phyloP scores from a whole-genome alignment of 2,797 vertebrate species.

The Crenuchus spilurus region DNA sequence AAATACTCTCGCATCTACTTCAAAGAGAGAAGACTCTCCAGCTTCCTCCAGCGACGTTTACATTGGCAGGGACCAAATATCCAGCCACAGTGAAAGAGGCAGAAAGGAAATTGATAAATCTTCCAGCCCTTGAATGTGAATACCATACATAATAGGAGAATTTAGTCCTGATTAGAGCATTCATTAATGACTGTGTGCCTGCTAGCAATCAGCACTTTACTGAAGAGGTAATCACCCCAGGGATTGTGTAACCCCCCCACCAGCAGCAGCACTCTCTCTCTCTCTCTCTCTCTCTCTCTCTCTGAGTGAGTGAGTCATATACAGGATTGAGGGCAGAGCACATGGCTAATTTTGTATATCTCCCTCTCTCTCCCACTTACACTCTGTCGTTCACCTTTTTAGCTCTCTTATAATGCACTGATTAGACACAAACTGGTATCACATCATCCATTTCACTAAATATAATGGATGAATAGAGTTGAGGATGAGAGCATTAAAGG shows the following conservation, averaged over 20 bases:
- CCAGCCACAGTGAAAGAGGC: slow-evolving; percentile 4
- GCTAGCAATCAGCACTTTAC: slow-evolving; percentile 46
- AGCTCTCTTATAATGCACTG: slow-evolving; percentile 9
- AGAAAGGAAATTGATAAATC: slow-evolving; percentile 33
- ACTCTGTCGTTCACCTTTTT: background rate
- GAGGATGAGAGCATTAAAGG: background rate
- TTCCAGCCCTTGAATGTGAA: slow-evolving; percentile 36
- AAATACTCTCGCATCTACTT: slow-evolving; percentile 53
- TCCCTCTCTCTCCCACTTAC: background rate
- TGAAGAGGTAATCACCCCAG: slow-evolving; percentile 46
- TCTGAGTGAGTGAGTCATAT: slow-evolving; percentile 38
- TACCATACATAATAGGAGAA: slow-evolving; percentile 42
- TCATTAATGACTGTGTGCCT: slow-evolving; percentile 44
- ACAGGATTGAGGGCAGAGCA: slow-evolving; percentile 23
- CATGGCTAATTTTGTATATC: slow-evolving; percentile 35
- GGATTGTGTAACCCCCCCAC: background rate
- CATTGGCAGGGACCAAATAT: slow-evolving; percentile 25
- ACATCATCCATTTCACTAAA: background rate
- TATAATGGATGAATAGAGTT: slow-evolving; percentile 13
- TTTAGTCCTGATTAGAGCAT: slow-evolving; percentile 44
- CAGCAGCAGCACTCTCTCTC: background rate
- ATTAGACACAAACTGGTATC: background rate
- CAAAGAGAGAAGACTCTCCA: slow-evolving; percentile 47
- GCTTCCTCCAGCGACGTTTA: slow-evolving; percentile 44
- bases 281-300: background rate